Evolutionary conservation across 2,888 invertebrate genomes (phyloP).

Genomic region (Aplocera efformata): DNA sequence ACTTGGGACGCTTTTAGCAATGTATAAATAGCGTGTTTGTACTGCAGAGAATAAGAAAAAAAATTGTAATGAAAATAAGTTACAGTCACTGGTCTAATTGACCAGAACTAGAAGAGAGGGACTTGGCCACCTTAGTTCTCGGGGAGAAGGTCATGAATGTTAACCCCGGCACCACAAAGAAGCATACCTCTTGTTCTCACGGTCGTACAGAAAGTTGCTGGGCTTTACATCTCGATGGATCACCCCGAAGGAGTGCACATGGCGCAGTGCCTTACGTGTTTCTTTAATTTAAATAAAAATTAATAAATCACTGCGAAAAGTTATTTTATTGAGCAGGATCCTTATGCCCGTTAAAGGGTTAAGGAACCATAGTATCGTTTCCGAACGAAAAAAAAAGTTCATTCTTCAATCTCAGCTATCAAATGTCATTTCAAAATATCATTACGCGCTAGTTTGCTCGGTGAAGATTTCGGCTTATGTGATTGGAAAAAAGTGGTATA

Average conservation of each 20-base stretch:
- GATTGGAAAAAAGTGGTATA: too few relatives aligned
- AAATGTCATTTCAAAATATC: conserved; percentile 10
- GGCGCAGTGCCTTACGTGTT: conserved; percentile 81
- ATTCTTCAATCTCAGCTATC: conserved; percentile 16
- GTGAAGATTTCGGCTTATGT: conserved; percentile 9
- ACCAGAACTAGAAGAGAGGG: too few relatives aligned
- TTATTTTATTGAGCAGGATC: conserved; percentile 4
- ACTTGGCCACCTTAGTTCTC: too few relatives aligned
- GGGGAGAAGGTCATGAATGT: too few relatives aligned
- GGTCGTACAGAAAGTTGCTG: conserved; percentile 93
- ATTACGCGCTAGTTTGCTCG: conserved; percentile 6
- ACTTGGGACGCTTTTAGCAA: too few relatives aligned
- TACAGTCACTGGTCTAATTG: too few relatives aligned
- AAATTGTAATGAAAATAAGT: too few relatives aligned
- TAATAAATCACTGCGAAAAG: conserved; percentile 1
- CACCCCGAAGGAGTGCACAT: conserved; percentile 91
- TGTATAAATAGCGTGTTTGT: too few relatives aligned
- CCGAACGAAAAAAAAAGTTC: conserved; percentile 11
- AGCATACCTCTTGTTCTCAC: conserved; percentile 82
- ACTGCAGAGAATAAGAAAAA: too few relatives aligned
- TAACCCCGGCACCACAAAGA: too few relatives aligned
- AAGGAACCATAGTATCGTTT: conserved; percentile 8
- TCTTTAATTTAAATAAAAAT: conserved; percentile 3
- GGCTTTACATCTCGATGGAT: conserved; percentile 96
- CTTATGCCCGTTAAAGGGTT: conserved; percentile 3